Percentiles rank a stretch among this genome's conserved stretches.
These are phyloP conservation scores for Syndactyla subalaris DNA, from an alignment of 2,797 vertebrate genomes.

Conservation along the genomic window DNA sequence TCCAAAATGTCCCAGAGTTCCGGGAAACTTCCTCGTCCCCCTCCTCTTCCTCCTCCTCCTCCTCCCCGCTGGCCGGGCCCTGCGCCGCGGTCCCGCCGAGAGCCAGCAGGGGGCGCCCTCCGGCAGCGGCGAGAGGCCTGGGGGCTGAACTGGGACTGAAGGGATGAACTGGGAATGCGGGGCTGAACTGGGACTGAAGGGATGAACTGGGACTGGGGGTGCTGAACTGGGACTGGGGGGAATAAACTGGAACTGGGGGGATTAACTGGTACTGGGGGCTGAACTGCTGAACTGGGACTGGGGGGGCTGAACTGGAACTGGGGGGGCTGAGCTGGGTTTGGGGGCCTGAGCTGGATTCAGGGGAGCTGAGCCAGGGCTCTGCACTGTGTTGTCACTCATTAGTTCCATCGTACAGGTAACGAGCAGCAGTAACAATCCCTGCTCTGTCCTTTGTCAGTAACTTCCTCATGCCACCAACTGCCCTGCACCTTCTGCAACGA, in stretches of 20 bases:
- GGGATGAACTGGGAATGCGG: not conserved
- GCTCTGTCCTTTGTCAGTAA: rapidly evolving
- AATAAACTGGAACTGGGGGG: not conserved
- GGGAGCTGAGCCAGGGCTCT: not conserved
- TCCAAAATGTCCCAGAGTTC: not conserved
- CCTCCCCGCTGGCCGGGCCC: not conserved
- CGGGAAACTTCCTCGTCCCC: not conserved
- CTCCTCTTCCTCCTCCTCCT: not conserved
- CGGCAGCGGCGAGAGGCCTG: not conserved
- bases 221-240: too few species aligned
- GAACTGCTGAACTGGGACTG: not conserved
- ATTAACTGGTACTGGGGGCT: not conserved
- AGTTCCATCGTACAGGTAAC: rapidly evolving
- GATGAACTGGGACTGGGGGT: not conserved
- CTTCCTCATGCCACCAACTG: not conserved
- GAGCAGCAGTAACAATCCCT: rapidly evolving
- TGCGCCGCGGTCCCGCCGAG: not conserved
- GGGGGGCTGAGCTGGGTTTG: not conserved
- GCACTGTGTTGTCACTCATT: not conserved
- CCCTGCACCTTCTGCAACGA: rapidly evolving
- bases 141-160: not conserved
- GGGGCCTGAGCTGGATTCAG: not conserved
- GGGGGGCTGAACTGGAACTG: too few species aligned
- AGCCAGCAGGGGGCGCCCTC: not conserved
- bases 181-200: not conserved